Conservation (phyloP, 2,797 vertebrate genomes). For the Dicrostonyx torquatus region DNA sequence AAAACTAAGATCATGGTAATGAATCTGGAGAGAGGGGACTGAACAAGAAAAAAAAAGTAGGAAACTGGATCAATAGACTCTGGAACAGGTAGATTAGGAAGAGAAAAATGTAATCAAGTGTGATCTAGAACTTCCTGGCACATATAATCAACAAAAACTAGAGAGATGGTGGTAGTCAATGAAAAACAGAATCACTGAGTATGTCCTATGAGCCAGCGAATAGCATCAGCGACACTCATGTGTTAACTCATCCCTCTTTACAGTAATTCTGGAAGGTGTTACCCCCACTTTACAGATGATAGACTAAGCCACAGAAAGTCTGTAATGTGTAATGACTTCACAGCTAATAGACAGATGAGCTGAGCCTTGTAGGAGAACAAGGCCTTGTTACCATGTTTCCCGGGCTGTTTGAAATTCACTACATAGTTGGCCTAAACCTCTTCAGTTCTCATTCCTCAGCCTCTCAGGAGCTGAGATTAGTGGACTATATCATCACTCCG, state of each 20-base stretch:
- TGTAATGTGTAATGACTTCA: background rate
- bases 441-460: background rate
- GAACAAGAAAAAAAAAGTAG: background rate
- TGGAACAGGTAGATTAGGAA: background rate
- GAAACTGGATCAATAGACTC: background rate
- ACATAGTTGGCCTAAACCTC: background rate
- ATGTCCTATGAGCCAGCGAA: background rate
- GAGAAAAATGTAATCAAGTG: background rate
- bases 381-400: background rate
- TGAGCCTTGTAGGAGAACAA: background rate
- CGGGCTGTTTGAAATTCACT: background rate
- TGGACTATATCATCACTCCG: too few species aligned
- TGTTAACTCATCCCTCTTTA: background rate
- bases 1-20: background rate
- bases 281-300: background rate
- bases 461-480: background rate
- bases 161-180: background rate
- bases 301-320: background rate
- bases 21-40: background rate
- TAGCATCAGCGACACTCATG: background rate
- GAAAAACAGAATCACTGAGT: background rate
- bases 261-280: background rate
- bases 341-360: background rate
- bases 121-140: background rate
- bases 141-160: background rate